Conservation (phyloP, 1,140 invertebrate species). For the Spodoptera litura region DNA sequence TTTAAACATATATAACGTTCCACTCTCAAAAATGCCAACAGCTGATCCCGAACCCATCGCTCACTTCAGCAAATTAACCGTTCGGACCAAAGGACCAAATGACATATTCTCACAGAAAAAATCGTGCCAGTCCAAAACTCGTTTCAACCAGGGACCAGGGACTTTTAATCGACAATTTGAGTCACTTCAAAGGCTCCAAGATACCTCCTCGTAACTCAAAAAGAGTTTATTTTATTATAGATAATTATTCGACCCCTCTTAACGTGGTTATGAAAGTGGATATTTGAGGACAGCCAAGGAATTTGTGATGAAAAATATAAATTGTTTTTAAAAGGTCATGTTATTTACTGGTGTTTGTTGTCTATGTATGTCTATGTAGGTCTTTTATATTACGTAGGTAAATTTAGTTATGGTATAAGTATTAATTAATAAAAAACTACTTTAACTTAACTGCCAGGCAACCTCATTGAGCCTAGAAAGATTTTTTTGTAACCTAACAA, state of each 20-base stretch:
- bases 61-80: background rate
- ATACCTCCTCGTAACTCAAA: background rate
- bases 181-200: conserved; percentile 51
- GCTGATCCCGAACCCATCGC: background rate
- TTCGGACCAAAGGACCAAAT: conserved; percentile 1
- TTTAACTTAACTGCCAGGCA: too few species aligned
- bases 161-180: conserved; percentile 53
- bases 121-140: conserved; percentile 4
- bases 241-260: conserved; percentile 55
- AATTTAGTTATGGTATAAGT: too few species aligned
- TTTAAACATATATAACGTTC: background rate
- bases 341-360: background rate
- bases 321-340: background rate
- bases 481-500: too few species aligned
- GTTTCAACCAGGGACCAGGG: conserved; percentile 25
- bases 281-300: background rate
- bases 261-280: conserved; percentile 52
- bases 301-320: background rate
- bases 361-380: too few species aligned
- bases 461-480: too few species aligned
- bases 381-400: too few species aligned
- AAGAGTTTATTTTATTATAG: conserved; percentile 59
- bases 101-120: conserved; percentile 14
- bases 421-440: too few species aligned
- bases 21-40: background rate